A percentile compares a stretch with the other conserved stretches of the same genome.
These are phyloP conservation scores for Drosophila sordidapex DNA, from an alignment of 2,888 invertebrate species.

Conservation along the genomic window DNA sequence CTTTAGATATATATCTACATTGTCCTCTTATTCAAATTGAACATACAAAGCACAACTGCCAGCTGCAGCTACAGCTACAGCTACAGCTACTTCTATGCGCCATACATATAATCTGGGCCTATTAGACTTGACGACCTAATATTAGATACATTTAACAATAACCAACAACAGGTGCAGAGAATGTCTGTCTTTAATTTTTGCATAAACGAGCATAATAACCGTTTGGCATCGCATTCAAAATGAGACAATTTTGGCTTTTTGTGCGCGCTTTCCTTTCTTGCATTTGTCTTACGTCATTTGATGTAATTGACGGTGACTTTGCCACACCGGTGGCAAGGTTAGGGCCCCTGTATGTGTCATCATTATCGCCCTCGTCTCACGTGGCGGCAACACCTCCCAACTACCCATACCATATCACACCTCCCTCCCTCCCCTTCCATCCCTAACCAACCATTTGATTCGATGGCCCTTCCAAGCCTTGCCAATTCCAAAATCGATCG, in stretches of 20 bases:
- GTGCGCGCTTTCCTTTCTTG: constrained; percentile 25
- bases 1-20: background rate
- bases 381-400: constrained; percentile 33
- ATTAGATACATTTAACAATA: background rate
- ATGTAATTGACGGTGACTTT: constrained; percentile 55
- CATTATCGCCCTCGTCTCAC: constrained; percentile 68
- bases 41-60: background rate
- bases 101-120: background rate
- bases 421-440: background rate
- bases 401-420: background rate
- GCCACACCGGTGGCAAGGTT: constrained; percentile 50
- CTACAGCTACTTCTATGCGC: background rate
- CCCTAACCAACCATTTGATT: background rate
- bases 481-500: constrained; percentile 79
- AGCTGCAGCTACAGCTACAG: background rate
- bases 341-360: constrained; percentile 66
- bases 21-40: background rate
- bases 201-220: constrained; percentile 10
- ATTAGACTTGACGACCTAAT: background rate
- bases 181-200: background rate
- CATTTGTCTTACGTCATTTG: constrained; percentile 59
- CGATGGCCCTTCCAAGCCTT: constrained; percentile 49
- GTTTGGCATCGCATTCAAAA: constrained; percentile 18
- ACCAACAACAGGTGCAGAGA: background rate
- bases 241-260: constrained; percentile 24